Percentiles rank a stretch among this genome's conserved stretches.
Conservation (phyloP, 1,140 invertebrate species). For the Diprion similis region DNA sequence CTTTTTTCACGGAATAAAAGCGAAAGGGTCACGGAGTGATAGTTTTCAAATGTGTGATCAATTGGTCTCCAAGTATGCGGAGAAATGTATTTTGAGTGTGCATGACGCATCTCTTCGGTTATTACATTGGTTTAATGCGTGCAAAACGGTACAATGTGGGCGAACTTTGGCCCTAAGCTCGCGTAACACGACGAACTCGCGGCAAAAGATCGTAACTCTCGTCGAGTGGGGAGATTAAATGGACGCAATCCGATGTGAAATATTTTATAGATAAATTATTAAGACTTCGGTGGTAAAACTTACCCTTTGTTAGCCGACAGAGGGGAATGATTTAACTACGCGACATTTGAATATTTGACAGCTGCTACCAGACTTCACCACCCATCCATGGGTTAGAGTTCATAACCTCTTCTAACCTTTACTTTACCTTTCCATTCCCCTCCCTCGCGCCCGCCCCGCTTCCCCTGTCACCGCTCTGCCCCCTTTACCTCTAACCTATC, state of each 20-base stretch:
- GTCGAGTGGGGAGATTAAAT: neutral
- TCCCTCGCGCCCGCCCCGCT: constrained; percentile 18
- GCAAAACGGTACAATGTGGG: constrained; percentile 15
- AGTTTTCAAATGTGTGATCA: too few relatives aligned
- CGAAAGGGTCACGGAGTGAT: too few relatives aligned
- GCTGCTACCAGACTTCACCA: constrained; percentile 35
- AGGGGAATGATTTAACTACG: constrained; percentile 29
- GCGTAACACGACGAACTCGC: constrained; percentile 5
- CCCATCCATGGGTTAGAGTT: constrained; percentile 43
- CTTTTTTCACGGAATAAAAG: too few relatives aligned
- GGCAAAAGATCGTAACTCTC: constrained; percentile 7
- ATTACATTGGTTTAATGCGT: neutral
- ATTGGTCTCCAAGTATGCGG: too few relatives aligned
- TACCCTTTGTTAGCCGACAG: constrained; percentile 34
- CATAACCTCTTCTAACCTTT: constrained; percentile 49
- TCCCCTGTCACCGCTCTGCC: constrained; percentile 21
- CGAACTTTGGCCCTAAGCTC: constrained; percentile 24
- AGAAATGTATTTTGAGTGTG: neutral
- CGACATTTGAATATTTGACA: constrained; percentile 41
- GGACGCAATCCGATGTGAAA: too few relatives aligned
- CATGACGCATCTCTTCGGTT: neutral
- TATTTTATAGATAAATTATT: neutral
- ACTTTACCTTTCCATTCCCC: constrained; percentile 40
- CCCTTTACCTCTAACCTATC: constrained; percentile 22
- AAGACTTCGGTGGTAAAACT: constrained; percentile 22